Base-by-base conservation (phyloP, 2,113 vertebrate species). In the Albula glossodonta region DNA sequence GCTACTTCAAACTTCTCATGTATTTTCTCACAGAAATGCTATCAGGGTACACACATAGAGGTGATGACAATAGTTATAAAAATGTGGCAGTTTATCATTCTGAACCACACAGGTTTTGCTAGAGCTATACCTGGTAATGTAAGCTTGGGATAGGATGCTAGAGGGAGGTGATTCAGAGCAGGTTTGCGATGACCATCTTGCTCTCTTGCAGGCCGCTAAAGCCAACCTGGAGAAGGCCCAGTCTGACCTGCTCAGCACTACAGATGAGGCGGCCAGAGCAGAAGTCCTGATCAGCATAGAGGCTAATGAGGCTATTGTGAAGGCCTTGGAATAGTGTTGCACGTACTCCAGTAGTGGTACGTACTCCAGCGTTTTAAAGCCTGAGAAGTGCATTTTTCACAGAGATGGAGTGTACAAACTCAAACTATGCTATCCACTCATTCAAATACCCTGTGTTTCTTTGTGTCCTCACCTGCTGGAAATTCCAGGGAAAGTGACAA, bases 171-270 rank as follows among this genome's bases (percentile, higher is more conserved):
- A 56, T 56, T 7, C 53, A 56, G 7, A 56, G 53, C 53, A 56
- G 53, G 53, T 56, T 19, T 6, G 17, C 9, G 66, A 70, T 10
- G 66, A 6, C 66, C 8, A 1, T 79, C 25, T 48, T 48, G 5
- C 10, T 22, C n/a, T 31, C 60, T 52, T 66, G 4, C 90, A 99
- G 98, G 91, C 93, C 1, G 98, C 98, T 0, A 97, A 94, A 90
- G 95, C 97, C 1, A 98, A 98, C 92, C 92, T 99, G 93, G 97
- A 98, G 93, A 98, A 98, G 88, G 97, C 98, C 0, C 94, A 97
- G 88, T 92, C 96, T 0, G 96, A 96, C 3, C 15, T 99, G 91
- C 87, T 92, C 0, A 90, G 94, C 0, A 90, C 94, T 0, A 86
- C 95, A 0, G 96, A 97, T 0, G 98, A 98, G 90, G 95, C 94